These are phyloP conservation scores for Mythimna ferrago DNA, from an alignment of 2,888 invertebrate genomes.

Conservation along the genomic window DNA sequence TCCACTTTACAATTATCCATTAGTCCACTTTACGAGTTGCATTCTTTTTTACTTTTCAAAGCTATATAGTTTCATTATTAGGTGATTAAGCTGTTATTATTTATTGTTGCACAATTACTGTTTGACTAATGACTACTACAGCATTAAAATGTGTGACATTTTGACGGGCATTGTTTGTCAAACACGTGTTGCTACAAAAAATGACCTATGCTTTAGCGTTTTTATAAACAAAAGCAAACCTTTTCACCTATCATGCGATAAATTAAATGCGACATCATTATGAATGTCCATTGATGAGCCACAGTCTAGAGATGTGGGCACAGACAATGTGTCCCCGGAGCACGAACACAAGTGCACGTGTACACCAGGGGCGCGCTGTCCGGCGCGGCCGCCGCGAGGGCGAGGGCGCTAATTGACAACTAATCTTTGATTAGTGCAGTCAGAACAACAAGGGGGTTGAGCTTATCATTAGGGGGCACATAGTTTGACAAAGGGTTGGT, in stretches of 20 bases:
- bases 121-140: neutral
- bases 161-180: neutral
- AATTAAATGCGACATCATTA: slow-evolving; percentile 25
- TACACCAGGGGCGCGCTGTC: neutral
- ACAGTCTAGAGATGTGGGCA: slow-evolving; percentile 21
- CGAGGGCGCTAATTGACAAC: slow-evolving; percentile 44
- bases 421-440: slow-evolving; percentile 50
- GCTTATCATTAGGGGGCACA: neutral
- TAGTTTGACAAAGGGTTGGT: neutral
- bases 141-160: neutral
- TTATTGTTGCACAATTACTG: neutral
- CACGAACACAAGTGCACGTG: slow-evolving; percentile 30
- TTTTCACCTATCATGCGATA: slow-evolving; percentile 6
- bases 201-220: neutral
- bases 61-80: neutral
- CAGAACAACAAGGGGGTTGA: slow-evolving; percentile 6
- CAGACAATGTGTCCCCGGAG: slow-evolving; percentile 25
- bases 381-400: slow-evolving; percentile 1
- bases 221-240: slow-evolving; percentile 4
- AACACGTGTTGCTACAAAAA: slow-evolving; percentile 38
- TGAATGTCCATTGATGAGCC: slow-evolving; percentile 31
- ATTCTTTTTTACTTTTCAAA: neutral
- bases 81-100: neutral
- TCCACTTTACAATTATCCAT: no score
- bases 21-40: no score